Base-by-base conservation (phyloP, 2,797 vertebrate species). In the Brotula barbata region DNA sequence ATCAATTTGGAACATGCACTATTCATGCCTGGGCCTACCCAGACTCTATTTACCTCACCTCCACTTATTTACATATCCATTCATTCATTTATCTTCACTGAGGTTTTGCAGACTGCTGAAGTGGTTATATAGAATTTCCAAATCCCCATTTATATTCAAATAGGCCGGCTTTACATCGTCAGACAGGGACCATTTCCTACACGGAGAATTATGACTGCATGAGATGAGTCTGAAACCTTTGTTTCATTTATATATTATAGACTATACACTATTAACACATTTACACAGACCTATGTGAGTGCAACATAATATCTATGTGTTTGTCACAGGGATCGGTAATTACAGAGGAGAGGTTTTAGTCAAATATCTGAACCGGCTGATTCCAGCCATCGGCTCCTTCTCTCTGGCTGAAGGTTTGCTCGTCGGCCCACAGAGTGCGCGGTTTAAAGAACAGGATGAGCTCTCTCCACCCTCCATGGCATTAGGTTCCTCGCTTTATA, bases 91-190 rank as follows among this genome's bases (percentile, higher is more conserved):
- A 84, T 86, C 81, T 79, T 48, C 25, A 46, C 12, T 21, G 54
- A 53, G 57, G 65, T 59, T 51, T 50, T 33, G 71, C 64, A 53
- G 66, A 44, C 52, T 13, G 53, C 53, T 43, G 45, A 2, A 25
- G 59, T 58, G 64, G 46, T 64, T 66, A 34, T 60, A 69, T 14
- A 25, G 50, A 68, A 76, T 71, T 73, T 68, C 56, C 82, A 79
- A 67, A 60, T 28, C 4, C 36, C 71, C 79, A 83, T 87, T 85
- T 84, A 71, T 82, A 87, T 85, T 83, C 69, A 80, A 21, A 73
- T 48, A 21, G 42, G 56, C 39, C 22, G 28, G 36, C 51, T 72
- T 72, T 44, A 51, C 53, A 60, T 16, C 16, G 40, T 62, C 50
- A 41, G 55, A 49, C 40, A 40, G 9, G 68, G 52, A 76, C 44